Conservation (phyloP, 2,113 vertebrate genomes). For the Tilapia sparmanii region DNA sequence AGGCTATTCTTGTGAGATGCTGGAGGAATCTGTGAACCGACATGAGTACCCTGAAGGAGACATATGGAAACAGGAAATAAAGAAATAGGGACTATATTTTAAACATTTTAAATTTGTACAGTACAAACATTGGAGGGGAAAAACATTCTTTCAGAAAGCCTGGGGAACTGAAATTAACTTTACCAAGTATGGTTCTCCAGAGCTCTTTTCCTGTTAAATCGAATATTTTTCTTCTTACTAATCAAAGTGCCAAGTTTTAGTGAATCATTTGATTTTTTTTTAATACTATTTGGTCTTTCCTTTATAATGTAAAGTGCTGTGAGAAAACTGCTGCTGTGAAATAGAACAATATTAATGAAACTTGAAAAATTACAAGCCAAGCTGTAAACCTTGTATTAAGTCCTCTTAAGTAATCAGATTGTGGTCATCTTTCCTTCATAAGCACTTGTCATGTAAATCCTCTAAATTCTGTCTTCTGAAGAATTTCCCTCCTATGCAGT, state of each 20-base stretch:
- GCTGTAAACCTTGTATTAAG: neutral
- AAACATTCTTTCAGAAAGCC: neutral
- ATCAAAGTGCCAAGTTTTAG: neutral
- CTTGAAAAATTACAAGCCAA: neutral
- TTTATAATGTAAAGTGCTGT: neutral
- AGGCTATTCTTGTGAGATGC: slow-evolving; percentile 84
- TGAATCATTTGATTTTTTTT: neutral
- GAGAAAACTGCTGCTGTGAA: neutral
- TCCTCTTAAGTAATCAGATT: neutral
- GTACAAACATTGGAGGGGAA: neutral
- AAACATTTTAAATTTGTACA: neutral
- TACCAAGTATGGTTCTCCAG: neutral
- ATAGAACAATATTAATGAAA: neutral
- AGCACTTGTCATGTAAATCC: neutral
- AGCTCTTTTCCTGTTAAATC: neutral
- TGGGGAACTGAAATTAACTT: neutral
- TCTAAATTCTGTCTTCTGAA: neutral
- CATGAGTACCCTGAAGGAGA: slow-evolving; percentile 77
- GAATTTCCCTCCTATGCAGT: neutral
- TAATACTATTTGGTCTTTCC: neutral
- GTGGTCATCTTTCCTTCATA: neutral
- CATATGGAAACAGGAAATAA: slow-evolving; percentile 66
- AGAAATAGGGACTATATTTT: neutral
- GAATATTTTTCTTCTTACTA: neutral
- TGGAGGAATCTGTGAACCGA: slow-evolving; percentile 73